phyloP scores from a whole-genome alignment of 2,113 vertebrate species.

The Dryoscopus gambensis region DNA sequence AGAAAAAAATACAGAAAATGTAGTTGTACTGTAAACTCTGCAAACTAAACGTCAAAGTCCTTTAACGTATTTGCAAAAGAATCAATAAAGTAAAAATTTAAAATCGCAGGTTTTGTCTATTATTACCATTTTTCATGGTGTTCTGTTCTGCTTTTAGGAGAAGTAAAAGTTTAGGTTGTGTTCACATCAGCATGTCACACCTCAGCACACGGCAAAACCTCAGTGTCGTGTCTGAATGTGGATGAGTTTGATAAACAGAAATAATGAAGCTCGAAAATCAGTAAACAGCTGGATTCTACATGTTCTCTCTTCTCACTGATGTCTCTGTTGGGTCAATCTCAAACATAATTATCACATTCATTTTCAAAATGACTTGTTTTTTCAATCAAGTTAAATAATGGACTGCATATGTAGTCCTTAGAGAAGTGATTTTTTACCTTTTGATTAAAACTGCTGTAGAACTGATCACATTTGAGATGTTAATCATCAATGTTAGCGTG shows the following conservation, averaged over 20 bases:
- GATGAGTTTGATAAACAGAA: neutral
- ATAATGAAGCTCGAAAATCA: neutral
- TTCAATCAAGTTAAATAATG: neutral
- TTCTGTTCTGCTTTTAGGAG: neutral
- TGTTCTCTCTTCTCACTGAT: neutral
- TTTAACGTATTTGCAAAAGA: constrained; percentile 45
- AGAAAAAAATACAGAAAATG: neutral
- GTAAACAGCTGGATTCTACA: neutral
- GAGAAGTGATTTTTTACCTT: constrained; percentile 5
- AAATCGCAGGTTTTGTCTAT: neutral
- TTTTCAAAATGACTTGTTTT: neutral
- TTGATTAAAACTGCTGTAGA: constrained; percentile 3
- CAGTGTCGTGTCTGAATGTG: neutral
- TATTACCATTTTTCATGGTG: neutral
- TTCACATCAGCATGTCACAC: neutral
- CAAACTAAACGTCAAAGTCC: neutral
- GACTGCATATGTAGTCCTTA: neutral
- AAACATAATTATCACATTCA: neutral
- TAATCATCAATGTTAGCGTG: neutral
- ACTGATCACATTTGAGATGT: neutral
- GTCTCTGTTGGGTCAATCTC: neutral
- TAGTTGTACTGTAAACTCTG: constrained; percentile 21
- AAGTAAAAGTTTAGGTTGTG: neutral
- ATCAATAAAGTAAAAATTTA: constrained; percentile 32
- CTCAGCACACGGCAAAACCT: neutral